Evolutionary conservation across 2,797 vertebrate species (phyloP).

Genomic region (Rhabdomys pumilio): DNA sequence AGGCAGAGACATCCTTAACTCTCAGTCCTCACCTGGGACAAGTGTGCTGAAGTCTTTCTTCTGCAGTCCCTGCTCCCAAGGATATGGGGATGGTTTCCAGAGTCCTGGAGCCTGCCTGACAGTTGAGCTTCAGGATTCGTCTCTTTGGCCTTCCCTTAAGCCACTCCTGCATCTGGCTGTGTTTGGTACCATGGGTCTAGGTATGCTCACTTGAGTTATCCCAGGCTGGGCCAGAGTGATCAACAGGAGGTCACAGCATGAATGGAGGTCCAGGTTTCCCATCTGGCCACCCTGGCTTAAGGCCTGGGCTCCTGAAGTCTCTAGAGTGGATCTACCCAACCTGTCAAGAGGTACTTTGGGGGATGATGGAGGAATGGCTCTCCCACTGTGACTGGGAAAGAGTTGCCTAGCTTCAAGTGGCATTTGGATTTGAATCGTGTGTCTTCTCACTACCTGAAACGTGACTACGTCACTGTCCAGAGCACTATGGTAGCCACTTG

Average conservation of each 20-base stretch:
- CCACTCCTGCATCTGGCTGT: background rate
- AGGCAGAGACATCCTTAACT: background rate
- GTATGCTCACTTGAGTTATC: background rate
- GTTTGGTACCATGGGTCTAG: background rate
- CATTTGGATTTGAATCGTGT: background rate
- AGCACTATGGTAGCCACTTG: background rate
- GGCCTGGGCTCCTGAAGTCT: background rate
- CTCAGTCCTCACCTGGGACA: background rate
- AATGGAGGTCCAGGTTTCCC: background rate
- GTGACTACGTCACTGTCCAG: too few species aligned
- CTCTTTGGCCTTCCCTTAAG: background rate
- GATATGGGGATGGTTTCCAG: conserved; percentile 21
- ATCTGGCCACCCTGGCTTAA: background rate
- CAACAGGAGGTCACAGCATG: background rate
- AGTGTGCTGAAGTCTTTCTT: background rate
- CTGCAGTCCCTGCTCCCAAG: background rate
- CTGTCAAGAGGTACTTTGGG: background rate
- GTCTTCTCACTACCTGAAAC: background rate
- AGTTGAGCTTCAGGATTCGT: background rate
- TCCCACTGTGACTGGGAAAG: background rate
- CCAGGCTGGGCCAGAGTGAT: too few species aligned
- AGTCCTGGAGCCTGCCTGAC: background rate
- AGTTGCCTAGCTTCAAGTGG: background rate
- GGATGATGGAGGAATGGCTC: background rate
- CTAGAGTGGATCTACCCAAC: background rate